phyloP scores from a whole-genome alignment of 64 coral and sea anemone genomes.

The Trachythela sp. region DNA sequence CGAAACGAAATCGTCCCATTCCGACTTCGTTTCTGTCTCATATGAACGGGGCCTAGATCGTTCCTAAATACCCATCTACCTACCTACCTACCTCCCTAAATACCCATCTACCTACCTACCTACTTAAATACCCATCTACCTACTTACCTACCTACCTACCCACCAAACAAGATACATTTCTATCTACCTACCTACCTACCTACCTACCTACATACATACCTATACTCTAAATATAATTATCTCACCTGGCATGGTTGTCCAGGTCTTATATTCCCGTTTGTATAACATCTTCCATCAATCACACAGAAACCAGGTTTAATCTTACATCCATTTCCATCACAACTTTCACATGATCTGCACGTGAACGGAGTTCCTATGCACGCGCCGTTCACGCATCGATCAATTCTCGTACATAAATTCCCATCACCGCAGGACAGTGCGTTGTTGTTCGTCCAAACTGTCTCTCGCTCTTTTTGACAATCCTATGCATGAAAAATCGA shows the following conservation, averaged over 20 bases:
- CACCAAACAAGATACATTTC: too few relatives aligned
- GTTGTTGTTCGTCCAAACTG: conserved; percentile 59
- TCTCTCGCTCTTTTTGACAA: conserved; percentile 40
- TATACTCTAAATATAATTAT: too few relatives aligned
- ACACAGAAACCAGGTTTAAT: conserved; percentile 29
- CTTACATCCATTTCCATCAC: conserved; percentile 60
- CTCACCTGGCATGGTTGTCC: conserved; percentile 42
- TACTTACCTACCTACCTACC: too few relatives aligned
- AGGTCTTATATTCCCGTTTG: background rate
- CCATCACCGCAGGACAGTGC: conserved; percentile 64
- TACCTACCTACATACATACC: too few relatives aligned
- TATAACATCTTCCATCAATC: conserved; percentile 12
- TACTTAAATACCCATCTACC: too few relatives aligned
- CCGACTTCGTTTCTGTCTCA: too few relatives aligned
- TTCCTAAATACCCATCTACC: too few relatives aligned
- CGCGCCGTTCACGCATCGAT: conserved; percentile 58
- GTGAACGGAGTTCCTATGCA: conserved; percentile 67
- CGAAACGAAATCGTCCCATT: too few relatives aligned
- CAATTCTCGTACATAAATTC: conserved; percentile 64
- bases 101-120: too few relatives aligned
- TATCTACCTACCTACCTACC: too few relatives aligned
- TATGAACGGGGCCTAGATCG: too few relatives aligned
- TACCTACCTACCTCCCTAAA: too few relatives aligned
- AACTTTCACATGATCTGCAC: conserved; percentile 68
- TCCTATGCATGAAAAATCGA: background rate